A percentile compares a stretch with the other conserved stretches of the same genome.
Conservation (phyloP, 1,140 invertebrate species). For the Brachionus paranguensis region DNA sequence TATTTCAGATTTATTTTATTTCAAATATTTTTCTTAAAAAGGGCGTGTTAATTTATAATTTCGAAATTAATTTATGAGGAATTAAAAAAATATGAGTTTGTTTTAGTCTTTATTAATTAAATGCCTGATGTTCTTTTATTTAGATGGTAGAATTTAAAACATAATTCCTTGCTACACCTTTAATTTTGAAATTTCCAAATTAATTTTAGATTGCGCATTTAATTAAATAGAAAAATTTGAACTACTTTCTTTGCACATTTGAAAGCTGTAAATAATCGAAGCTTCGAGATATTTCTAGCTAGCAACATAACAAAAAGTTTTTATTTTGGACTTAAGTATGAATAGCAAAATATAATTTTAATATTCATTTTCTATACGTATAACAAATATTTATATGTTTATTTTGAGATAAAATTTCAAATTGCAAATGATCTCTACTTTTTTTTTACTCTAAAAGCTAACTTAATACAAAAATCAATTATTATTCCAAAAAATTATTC, state of each 20-base stretch:
- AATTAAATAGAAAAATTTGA: background rate
- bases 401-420: background rate
- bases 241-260: background rate
- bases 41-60: constrained; percentile 25
- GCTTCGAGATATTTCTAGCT: background rate
- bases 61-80: background rate
- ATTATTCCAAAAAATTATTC: no score
- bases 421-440: no score
- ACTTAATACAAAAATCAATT: no score
- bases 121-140: background rate
- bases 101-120: background rate
- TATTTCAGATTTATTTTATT: background rate
- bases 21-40: background rate
- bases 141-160: background rate
- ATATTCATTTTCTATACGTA: background rate
- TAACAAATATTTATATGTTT: background rate
- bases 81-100: background rate
- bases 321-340: background rate
- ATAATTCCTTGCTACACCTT: background rate
- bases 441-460: no score
- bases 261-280: background rate
- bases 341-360: background rate
- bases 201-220: background rate
- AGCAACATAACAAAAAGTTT: background rate
- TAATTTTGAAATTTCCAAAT: background rate